Conservation (phyloP, 2,888 invertebrate genomes). For the Diadegma fenestrale region DNA sequence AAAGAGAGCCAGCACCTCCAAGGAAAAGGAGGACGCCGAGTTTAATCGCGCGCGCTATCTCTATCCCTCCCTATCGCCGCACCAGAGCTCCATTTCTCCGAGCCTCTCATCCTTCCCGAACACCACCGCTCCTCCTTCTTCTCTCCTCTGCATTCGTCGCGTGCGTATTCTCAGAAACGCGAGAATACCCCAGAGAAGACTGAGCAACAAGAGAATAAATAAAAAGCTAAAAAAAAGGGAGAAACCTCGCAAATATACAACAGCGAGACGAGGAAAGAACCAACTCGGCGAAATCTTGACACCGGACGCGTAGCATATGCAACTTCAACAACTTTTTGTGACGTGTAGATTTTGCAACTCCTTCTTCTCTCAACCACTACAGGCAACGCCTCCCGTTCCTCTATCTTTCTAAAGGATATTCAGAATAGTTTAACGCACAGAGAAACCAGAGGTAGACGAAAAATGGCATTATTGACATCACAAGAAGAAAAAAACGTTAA, state of each 20-base stretch:
- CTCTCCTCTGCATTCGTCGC: slow-evolving; percentile 32
- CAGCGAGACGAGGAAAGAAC: slow-evolving; percentile 48
- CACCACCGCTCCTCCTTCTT: slow-evolving; percentile 20
- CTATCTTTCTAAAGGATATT: slow-evolving; percentile 3
- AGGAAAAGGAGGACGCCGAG: slow-evolving; percentile 52
- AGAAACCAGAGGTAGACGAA: not conserved
- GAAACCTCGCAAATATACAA: slow-evolving; percentile 46
- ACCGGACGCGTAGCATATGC: slow-evolving; percentile 59
- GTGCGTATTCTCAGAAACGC: slow-evolving; percentile 41
- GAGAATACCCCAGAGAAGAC: slow-evolving; percentile 25
- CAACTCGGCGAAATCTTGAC: slow-evolving; percentile 63
- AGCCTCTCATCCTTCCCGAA: slow-evolving; percentile 10
- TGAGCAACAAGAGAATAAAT: slow-evolving; percentile 16
- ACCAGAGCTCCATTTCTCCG: slow-evolving; percentile 33
- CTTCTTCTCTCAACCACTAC: slow-evolving; percentile 11
- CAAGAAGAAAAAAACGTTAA: not conserved
- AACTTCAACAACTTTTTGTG: slow-evolving; percentile 32
- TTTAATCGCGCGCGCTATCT: slow-evolving; percentile 21
- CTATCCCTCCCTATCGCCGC: slow-evolving; percentile 30
- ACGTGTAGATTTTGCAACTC: slow-evolving; percentile 14
- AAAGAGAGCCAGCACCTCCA: slow-evolving; percentile 48
- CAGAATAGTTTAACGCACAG: slow-evolving; percentile 13
- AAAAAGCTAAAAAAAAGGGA: slow-evolving; percentile 27
- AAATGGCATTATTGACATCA: not conserved
- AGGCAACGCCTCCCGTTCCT: slow-evolving; percentile 52